Evolutionary conservation across 2,113 vertebrate species (phyloP), one percentile per base, ranked within the genome.

Genomic region (Phyllostomus hastatus): DNA sequence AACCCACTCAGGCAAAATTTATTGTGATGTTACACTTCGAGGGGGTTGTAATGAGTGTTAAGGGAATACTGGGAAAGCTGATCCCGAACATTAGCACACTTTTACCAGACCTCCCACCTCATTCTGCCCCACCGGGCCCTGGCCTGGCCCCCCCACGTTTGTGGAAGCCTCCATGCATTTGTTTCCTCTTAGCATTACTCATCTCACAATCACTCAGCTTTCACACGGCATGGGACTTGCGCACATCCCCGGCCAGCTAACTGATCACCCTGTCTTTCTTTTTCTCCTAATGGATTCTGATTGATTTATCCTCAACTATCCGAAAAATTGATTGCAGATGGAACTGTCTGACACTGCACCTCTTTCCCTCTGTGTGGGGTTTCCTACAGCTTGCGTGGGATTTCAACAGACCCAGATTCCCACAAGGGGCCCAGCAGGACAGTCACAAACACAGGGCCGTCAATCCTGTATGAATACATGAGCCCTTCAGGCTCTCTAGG

Each of bases 401-500:
- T 57, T 19, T 46, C 31, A 1, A 22, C 19, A 73, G 64, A 7
- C 16, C 24, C 10, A 0, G 33, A 19, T 7, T 4, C 6, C 8
- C 12, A 9, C 2, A 10, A 12, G 54, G 15, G 28, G 19, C 6
- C 50, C 38, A 16, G 10, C 19, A 2, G 38, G 1, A 9, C 6
- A 5, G 14, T 64, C 50, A 22, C 1, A 12, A 16, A 43, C 28
- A n/a, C 10, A 7, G 54, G 20, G 1, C 15, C 50, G 76, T 50
- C 4, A 0, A 20, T 22, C 22, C 50, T 17, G 8, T 7, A 12
- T 12, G 3, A 5, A 22, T 8, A 1, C 1, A 10, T 7, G 1
- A 0, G 5, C 24, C 73, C 73, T 88, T 67, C 28, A 26, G 0
- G 20, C 24, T 20, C 0, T 31, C 10, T 5, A 6, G 28, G 5